Conservation (phyloP, 2,888 invertebrate species). For the Euplagia quadripunctaria region DNA sequence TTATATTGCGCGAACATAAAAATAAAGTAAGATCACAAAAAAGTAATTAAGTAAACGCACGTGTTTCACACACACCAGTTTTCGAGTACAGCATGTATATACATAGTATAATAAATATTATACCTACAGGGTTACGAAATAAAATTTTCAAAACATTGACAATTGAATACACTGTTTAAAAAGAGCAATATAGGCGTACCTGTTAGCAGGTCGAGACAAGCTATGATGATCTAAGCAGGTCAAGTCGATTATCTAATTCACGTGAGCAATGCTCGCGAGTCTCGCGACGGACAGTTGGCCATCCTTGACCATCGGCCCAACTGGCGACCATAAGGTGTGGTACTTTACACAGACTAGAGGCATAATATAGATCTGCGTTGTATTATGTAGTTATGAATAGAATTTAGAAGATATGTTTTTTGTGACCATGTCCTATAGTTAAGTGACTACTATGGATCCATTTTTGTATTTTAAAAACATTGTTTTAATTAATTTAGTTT, state of each 20-base stretch:
- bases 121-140: background rate
- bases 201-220: slow-evolving; percentile 17
- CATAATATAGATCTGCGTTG: background rate
- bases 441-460: background rate
- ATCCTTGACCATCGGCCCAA: slow-evolving; percentile 36
- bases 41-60: slow-evolving; percentile 2
- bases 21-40: slow-evolving; percentile 1
- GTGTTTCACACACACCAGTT: background rate
- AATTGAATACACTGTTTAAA: background rate
- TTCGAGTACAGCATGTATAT: background rate
- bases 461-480: background rate
- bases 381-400: background rate
- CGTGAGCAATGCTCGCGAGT: slow-evolving; percentile 10
- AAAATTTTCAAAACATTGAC: no score
- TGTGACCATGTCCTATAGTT: no score
- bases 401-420: no score
- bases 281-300: background rate
- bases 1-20: background rate
- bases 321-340: slow-evolving; percentile 1
- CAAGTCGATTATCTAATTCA: slow-evolving; percentile 32
- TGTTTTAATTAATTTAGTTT: background rate
- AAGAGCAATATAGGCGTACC: slow-evolving; percentile 9
- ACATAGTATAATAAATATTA: background rate
- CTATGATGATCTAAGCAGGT: slow-evolving; percentile 40
- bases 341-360: background rate